Evolutionary conservation across 2,797 vertebrate species (phyloP), one percentile per base, ranked within the genome.

Genomic region (Toxotes lorentzi): DNA sequence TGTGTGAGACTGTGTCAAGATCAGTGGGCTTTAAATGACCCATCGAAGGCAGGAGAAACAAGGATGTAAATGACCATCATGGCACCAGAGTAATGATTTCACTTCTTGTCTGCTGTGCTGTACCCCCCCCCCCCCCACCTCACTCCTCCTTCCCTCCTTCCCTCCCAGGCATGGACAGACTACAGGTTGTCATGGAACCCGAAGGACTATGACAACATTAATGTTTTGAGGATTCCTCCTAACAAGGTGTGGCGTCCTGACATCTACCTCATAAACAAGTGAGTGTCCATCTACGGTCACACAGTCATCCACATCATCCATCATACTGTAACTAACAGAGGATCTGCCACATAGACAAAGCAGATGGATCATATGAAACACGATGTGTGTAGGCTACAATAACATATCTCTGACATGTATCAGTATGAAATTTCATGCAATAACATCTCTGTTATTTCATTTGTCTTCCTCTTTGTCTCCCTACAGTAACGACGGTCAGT

Each of bases 221-320:
- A 93, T 0, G 94, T 95, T 19, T 82, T 97, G 10, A 91, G 96
- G 67, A 90, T 97, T 68, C 90, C 94, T 1, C 92, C 96, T 0
- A 85, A 85, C n/a, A 93, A 96, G 12, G 95, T 98, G 71, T 98
- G 97, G 97, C 95, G 95, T 30, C 97, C 97, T 0, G 97, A 98
- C 64, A 94, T 98, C 74, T 97, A 96, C 88, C 95, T 98, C 12
- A 95, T 97, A 62, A 98, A 98, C 95, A 98, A 97, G 97, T 98
- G 85, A 92, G 95, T 65, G 30, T 58, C 40, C 21, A 24, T 9
- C 24, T 7, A 5, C 19, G 1, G 38, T 54, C 27, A 27, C 10
- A 66, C 50, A 68, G 4, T 54, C 21, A 41, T 70, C 50, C 23
- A 11, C 16, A n/a, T 41, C 13, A 47, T 14, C 21, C 5, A 16